Evolutionary conservation across 2,888 invertebrate species (phyloP).

Genomic region (Pollenia amentaria): DNA sequence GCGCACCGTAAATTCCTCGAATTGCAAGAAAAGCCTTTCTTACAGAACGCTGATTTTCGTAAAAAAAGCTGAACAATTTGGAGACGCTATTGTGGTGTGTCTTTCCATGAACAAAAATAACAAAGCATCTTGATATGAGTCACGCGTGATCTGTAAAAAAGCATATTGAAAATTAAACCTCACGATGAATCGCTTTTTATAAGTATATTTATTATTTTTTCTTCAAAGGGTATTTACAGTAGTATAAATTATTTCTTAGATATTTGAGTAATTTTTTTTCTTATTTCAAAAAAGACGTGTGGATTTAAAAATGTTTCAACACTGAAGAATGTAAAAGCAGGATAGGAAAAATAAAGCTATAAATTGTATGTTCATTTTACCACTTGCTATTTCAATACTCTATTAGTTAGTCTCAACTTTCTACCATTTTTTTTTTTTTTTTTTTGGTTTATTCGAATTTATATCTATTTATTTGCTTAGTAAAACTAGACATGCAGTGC

Average conservation of each 20-base stretch:
- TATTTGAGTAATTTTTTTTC: not conserved
- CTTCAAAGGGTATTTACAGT: not conserved
- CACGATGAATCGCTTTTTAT: too few relatives aligned
- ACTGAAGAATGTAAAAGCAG: not conserved
- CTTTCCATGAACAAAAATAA: too few relatives aligned
- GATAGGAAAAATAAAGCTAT: not conserved
- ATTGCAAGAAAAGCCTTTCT: too few relatives aligned
- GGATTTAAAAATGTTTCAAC: not conserved
- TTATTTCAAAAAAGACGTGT: not conserved
- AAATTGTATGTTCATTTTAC: conserved; percentile 18
- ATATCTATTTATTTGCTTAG: too few relatives aligned
- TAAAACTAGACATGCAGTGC: not conserved
- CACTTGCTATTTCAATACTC: conserved; percentile 46
- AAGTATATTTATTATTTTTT: not conserved
- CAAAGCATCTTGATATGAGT: too few relatives aligned
- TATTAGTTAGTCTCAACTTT: not conserved
- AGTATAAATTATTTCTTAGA: not conserved
- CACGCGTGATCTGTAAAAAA: too few relatives aligned
- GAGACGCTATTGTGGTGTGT: too few relatives aligned
- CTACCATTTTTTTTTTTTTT: conserved; percentile 4
- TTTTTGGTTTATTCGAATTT: not conserved
- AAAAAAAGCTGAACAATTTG: too few relatives aligned
- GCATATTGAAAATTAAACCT: too few relatives aligned
- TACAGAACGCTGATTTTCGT: too few relatives aligned
- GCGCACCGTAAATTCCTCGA: too few relatives aligned